These are phyloP conservation scores for Leptinotarsa juncta DNA, from an alignment of 2,888 invertebrate genomes.

Conservation along the genomic window DNA sequence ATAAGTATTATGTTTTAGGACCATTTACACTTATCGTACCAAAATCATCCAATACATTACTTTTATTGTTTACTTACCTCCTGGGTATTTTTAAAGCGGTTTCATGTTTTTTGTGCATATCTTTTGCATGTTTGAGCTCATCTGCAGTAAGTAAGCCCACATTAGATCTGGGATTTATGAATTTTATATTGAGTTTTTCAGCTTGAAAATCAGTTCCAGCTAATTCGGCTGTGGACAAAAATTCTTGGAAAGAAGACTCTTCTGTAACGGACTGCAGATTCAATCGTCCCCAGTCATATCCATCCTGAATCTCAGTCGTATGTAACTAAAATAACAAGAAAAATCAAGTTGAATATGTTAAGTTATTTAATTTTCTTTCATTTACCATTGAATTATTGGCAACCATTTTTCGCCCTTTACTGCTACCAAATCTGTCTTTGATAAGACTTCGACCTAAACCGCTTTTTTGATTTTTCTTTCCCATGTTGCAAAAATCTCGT, in stretches of 20 bases:
- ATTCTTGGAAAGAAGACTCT: constrained; percentile 96
- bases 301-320: constrained; percentile 89
- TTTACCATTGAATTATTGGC: constrained; percentile 81
- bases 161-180: constrained; percentile 74
- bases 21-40: no score
- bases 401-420: constrained; percentile 73
- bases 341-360: background rate
- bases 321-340: constrained; percentile 72
- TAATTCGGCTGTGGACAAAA: constrained; percentile 92
- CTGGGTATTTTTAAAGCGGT: constrained; percentile 84
- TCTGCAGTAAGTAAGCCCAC: constrained; percentile 72
- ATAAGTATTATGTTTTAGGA: no score
- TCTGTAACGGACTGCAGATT: constrained; percentile 95
- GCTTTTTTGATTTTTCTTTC: constrained; percentile 71
- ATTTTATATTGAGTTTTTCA: constrained; percentile 87
- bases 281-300: constrained; percentile 89
- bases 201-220: constrained; percentile 95
- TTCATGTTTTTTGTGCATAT: constrained; percentile 71
- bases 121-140: constrained; percentile 69
- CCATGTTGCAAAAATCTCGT: constrained; percentile 68
- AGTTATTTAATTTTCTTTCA: constrained; percentile 1
- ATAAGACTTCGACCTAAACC: constrained; percentile 77
- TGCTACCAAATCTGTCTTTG: constrained; percentile 79
- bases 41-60: no score
- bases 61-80: constrained; percentile 66